Conservation (phyloP, 1,140 invertebrate species). For the Ditylenchus dipsaci region DNA sequence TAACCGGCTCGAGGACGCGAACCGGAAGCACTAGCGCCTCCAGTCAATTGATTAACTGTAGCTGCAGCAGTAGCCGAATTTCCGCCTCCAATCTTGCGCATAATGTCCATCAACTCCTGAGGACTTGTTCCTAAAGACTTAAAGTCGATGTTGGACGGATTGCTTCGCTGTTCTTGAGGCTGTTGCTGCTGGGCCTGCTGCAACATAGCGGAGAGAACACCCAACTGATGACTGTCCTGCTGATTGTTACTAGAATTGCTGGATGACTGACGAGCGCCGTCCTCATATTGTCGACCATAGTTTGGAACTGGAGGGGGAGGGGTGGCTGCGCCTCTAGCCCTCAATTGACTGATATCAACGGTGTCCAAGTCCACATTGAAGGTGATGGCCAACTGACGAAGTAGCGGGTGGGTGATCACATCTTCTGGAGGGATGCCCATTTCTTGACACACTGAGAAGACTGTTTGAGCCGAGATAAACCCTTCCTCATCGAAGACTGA, state of each 20-base stretch:
- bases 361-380: not conserved
- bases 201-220: too few species aligned
- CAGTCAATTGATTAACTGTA: not conserved
- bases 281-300: not conserved
- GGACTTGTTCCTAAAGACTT: not conserved
- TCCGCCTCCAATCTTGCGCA: not conserved
- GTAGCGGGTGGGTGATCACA: conserved; percentile 1
- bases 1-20: not conserved
- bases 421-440: conserved; percentile 4
- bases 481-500: not conserved
- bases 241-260: not conserved
- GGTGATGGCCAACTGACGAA: conserved; percentile 2
- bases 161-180: not conserved
- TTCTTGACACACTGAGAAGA: conserved; percentile 5
- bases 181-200: too few species aligned
- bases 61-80: not conserved
- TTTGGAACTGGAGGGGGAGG: not conserved
- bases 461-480: not conserved
- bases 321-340: not conserved
- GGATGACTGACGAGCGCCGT: not conserved
- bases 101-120: not conserved
- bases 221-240: too few species aligned
- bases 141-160: not conserved
- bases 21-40: not conserved
- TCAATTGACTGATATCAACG: not conserved